These are phyloP conservation scores for Drosophila quasianomalipes DNA, from an alignment of 2,888 invertebrate genomes.

Conservation along the genomic window DNA sequence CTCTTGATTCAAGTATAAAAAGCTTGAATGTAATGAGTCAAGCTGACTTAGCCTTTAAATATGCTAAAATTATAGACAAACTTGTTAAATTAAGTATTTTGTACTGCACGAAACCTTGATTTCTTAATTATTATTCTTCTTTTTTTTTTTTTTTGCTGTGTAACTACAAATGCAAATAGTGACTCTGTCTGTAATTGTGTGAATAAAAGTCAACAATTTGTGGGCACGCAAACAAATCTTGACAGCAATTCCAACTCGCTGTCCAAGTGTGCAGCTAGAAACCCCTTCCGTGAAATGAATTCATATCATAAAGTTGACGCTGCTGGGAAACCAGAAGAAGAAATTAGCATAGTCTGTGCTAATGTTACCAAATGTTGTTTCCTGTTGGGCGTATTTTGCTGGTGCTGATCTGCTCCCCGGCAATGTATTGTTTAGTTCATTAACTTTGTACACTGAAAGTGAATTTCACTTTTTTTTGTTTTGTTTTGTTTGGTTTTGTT, in stretches of 20 bases:
- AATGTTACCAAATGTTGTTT: conserved; percentile 64
- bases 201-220: conserved; percentile 78
- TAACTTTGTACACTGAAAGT: conserved; percentile 67
- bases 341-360: conserved; percentile 77
- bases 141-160: not conserved
- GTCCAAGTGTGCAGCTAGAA: conserved; percentile 2
- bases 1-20: no score
- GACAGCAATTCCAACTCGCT: conserved; percentile 28
- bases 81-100: not conserved
- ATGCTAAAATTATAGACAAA: not conserved
- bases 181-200: conserved; percentile 70
- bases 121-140: not conserved
- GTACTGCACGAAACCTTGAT: not conserved
- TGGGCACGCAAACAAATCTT: conserved; percentile 70
- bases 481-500: not conserved
- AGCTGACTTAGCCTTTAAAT: not conserved
- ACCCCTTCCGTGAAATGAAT: conserved; percentile 59
- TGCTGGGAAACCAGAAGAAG: conserved; percentile 51
- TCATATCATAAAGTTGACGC: conserved; percentile 63
- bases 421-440: conserved; percentile 57
- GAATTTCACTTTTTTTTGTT: conserved; percentile 69
- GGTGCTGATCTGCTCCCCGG: conserved; percentile 11
- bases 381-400: conserved; percentile 46
- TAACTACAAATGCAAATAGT: conserved; percentile 58
- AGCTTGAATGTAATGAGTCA: not conserved